Percentiles rank a stretch among this genome's conserved stretches.
phyloP scores from a whole-genome alignment of 2,797 vertebrate species.

The Alca torda region DNA sequence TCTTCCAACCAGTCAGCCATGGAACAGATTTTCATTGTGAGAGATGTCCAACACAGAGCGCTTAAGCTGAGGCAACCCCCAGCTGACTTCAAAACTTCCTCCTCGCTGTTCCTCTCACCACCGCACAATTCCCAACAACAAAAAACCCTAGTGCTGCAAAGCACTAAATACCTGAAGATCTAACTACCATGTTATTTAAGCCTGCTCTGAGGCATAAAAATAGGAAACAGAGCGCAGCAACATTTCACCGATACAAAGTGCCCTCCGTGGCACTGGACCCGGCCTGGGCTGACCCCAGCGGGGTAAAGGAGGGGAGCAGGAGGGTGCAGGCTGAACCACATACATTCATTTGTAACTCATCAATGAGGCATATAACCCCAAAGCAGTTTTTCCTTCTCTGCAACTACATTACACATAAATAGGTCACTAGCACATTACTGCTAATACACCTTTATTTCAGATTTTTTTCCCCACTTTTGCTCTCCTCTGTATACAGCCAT shows the following conservation, averaged over 20 bases:
- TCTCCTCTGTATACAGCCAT: neutral
- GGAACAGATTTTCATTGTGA: neutral
- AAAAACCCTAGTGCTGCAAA: neutral
- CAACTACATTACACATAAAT: neutral
- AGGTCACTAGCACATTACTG: neutral
- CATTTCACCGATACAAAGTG: neutral
- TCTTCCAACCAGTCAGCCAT: neutral
- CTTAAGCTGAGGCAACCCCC: neutral
- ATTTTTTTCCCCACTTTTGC: neutral
- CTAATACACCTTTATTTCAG: neutral
- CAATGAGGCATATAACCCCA: neutral
- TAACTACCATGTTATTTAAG: neutral
- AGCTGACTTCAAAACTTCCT: neutral
- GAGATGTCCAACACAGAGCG: neutral
- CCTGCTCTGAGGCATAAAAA: neutral
- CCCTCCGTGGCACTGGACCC: neutral
- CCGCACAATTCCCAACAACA: neutral
- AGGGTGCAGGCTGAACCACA: neutral
- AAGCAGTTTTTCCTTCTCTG: neutral
- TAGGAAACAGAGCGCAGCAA: neutral
- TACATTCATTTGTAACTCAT: neutral
- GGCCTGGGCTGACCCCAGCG: neutral
- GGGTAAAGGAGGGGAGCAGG: accelerated
- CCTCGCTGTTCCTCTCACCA: neutral
- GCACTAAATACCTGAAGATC: neutral